Conservation (phyloP, 2,113 vertebrate species). For the Menura novaehollandiae region DNA sequence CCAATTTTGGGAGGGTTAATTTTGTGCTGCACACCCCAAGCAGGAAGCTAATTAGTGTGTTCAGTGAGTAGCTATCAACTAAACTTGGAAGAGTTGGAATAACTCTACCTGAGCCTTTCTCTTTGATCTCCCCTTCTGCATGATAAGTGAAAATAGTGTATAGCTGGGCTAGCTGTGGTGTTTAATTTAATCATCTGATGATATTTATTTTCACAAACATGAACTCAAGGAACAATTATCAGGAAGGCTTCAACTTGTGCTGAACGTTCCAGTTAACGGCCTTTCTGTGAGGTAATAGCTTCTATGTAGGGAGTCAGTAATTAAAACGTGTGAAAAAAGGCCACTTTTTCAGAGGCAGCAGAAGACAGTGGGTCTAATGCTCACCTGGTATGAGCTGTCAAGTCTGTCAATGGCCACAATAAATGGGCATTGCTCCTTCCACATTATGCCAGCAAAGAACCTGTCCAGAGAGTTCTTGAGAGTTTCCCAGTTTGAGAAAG, state of each 20-base stretch:
- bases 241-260: slow-evolving; percentile 16
- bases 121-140: slow-evolving; percentile 33
- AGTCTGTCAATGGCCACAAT: not conserved
- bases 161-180: not conserved
- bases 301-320: slow-evolving; percentile 40
- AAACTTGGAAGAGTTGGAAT: slow-evolving; percentile 4
- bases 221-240: slow-evolving; percentile 42
- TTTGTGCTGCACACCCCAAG: not conserved
- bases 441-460: not conserved
- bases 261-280: not conserved
- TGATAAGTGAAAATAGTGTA: slow-evolving; percentile 17
- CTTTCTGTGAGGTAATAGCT: slow-evolving; percentile 24
- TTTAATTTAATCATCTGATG: slow-evolving; percentile 65
- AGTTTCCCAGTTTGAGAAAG: not conserved
- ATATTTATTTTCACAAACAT: slow-evolving; percentile 49
- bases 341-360: not conserved
- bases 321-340: slow-evolving; percentile 53
- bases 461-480: not conserved
- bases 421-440: not conserved
- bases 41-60: slow-evolving; percentile 37
- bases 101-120: slow-evolving; percentile 27
- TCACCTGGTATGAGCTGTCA: not conserved
- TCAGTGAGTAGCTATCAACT: not conserved
- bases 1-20: not conserved
- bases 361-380: not conserved